Evolutionary conservation across 92 coral and sea anemone genomes (phyloP).

Genomic region (Bergia puertoricense): DNA sequence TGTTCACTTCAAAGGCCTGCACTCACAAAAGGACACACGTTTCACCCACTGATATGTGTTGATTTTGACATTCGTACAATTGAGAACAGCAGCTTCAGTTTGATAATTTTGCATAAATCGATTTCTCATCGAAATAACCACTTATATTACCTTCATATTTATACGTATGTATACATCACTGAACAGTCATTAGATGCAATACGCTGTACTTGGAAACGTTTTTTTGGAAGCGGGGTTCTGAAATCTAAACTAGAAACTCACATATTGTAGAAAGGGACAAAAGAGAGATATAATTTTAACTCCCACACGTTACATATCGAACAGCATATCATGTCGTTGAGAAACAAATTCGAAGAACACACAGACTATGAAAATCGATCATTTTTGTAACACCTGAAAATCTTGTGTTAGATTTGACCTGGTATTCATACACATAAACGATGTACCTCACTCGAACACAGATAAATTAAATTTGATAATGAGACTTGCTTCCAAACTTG

Average conservation of each 20-base stretch:
- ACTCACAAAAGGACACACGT: background rate
- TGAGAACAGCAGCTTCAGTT: too few species aligned
- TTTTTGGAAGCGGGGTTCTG: background rate
- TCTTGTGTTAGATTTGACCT: background rate
- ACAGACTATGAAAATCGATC: background rate
- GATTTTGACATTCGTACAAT: background rate
- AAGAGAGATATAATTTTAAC: background rate
- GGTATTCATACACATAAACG: background rate
- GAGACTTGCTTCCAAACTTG: background rate
- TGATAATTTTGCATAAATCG: background rate
- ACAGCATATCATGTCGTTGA: conserved; percentile 1
- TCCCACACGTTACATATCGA: background rate
- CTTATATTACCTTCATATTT: background rate
- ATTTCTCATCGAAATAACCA: background rate
- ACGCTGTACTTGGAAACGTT: background rate
- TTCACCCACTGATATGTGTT: background rate
- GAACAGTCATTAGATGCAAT: too few species aligned
- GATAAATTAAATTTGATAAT: background rate
- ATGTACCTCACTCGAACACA: conserved; percentile 9
- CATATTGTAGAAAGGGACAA: background rate
- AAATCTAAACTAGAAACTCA: background rate
- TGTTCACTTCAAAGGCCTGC: background rate
- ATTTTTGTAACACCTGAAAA: background rate
- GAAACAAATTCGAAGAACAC: background rate
- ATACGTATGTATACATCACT: too few species aligned